These are phyloP conservation scores for Drosophila helvetica DNA, from an alignment of 2,888 invertebrate species.

Conservation along the genomic window DNA sequence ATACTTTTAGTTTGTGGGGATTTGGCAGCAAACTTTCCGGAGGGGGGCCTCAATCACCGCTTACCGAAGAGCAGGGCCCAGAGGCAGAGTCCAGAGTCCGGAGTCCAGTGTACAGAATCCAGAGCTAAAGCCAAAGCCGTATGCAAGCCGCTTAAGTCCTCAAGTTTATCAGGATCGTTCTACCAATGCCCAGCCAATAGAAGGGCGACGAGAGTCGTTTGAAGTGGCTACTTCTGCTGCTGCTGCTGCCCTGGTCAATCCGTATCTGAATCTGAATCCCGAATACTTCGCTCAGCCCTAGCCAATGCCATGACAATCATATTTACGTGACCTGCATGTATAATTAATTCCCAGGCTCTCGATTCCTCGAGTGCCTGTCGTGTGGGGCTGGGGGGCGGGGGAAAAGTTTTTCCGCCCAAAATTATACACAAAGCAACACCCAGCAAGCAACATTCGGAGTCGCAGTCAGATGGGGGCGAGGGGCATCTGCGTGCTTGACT, in stretches of 20 bases:
- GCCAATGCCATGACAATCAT: slow-evolving; percentile 73
- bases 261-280: slow-evolving; percentile 23
- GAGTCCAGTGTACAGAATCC: background rate
- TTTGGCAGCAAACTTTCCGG: slow-evolving; percentile 44
- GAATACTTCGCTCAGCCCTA: slow-evolving; percentile 17
- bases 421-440: slow-evolving; percentile 65
- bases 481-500: slow-evolving; percentile 70
- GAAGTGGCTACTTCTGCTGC: slow-evolving; percentile 6
- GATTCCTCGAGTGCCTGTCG: slow-evolving; percentile 22
- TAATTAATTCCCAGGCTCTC: slow-evolving; percentile 66
- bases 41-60: slow-evolving; percentile 58
- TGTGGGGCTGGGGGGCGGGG: slow-evolving; percentile 20
- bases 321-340: slow-evolving; percentile 80
- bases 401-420: slow-evolving; percentile 60
- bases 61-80: slow-evolving; percentile 19
- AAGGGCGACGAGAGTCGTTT: background rate
- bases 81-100: background rate
- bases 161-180: slow-evolving; percentile 74
- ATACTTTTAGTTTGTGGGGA: slow-evolving; percentile 74
- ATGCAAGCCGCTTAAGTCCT: slow-evolving; percentile 76
- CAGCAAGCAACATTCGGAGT: slow-evolving; percentile 44
- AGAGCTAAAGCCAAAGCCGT: slow-evolving; percentile 61
- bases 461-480: slow-evolving; percentile 52
- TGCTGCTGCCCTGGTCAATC: slow-evolving; percentile 44
- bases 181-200: slow-evolving; percentile 56